A percentile compares a stretch with the other conserved stretches of the same genome.
Conservation (phyloP, 2,113 vertebrate genomes). For the Saguinus midas region DNA sequence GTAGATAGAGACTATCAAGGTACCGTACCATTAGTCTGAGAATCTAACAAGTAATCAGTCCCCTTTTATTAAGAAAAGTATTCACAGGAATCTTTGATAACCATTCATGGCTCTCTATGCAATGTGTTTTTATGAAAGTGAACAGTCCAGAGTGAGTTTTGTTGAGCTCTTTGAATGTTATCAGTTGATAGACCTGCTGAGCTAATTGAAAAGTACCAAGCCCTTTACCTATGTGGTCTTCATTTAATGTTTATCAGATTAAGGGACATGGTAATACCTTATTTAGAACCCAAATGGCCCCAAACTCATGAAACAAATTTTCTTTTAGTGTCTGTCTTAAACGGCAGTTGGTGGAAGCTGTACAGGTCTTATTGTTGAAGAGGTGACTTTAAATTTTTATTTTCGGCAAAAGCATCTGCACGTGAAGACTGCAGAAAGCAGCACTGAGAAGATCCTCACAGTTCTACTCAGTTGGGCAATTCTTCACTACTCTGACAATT, state of each 20-base stretch:
- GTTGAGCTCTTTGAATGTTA: background rate
- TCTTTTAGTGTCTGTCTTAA: background rate
- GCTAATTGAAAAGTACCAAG: background rate
- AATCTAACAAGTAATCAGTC: background rate
- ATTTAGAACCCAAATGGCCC: background rate
- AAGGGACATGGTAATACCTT: background rate
- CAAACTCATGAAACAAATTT: background rate
- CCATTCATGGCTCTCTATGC: background rate
- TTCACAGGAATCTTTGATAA: background rate
- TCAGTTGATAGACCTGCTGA: background rate
- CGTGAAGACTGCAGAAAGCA: conserved; percentile 50
- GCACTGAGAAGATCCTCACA: conserved; percentile 49
- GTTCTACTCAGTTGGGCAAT: conserved; percentile 59
- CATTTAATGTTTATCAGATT: conserved; percentile 17
- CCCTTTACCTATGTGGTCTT: background rate
- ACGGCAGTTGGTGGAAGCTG: background rate
- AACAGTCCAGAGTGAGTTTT: background rate
- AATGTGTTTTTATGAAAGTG: background rate
- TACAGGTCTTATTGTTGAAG: conserved; percentile 4
- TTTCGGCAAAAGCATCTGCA: conserved; percentile 53
- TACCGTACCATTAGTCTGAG: background rate
- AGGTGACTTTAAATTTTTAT: conserved; percentile 50
- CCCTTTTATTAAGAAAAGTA: background rate
- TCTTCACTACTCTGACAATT: conserved; percentile 66
- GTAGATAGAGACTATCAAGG: background rate